phyloP scores from a whole-genome alignment of 2,888 invertebrate genomes.

The Bedellia somnulentella region DNA sequence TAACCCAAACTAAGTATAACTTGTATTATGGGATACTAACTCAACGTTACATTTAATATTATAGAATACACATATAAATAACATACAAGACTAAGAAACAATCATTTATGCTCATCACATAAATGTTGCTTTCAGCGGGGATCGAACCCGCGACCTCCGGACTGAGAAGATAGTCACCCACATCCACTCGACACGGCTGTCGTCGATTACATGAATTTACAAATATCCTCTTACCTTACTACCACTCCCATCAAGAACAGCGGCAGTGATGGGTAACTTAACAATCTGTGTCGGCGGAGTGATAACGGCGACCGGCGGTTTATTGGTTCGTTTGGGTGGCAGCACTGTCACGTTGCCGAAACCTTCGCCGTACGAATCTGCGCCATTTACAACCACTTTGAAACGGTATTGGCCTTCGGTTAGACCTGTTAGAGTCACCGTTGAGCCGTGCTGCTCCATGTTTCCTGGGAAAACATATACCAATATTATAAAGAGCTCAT shows the following conservation, averaged over 20 bases:
- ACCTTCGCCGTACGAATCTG: conserved; percentile 75
- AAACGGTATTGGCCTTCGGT: conserved; percentile 88
- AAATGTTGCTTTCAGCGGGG: no score
- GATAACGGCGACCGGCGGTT: conserved; percentile 82
- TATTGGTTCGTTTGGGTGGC: conserved; percentile 81
- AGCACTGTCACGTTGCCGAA: conserved; percentile 88
- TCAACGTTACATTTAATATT: no score
- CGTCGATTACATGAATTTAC: no score
- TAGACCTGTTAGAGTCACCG: conserved; percentile 80
- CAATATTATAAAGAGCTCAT: neutral
- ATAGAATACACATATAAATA: no score
- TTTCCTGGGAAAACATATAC: conserved; percentile 55
- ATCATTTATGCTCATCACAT: no score
- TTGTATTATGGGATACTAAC: no score
- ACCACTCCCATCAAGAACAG: conserved; percentile 85
- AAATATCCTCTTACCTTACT: conserved; percentile 63
- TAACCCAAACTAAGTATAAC: no score
- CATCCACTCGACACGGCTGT: no score
- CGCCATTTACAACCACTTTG: conserved; percentile 79
- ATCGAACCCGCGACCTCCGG: no score
- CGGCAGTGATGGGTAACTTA: conserved; percentile 85
- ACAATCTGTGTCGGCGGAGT: conserved; percentile 85
- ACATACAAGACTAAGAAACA: no score
- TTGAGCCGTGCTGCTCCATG: conserved; percentile 82
- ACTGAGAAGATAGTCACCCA: no score